Percentiles rank a stretch among this genome's conserved stretches.
phyloP scores from a whole-genome alignment of 2,797 vertebrate genomes.

The Alfaro cultratus region DNA sequence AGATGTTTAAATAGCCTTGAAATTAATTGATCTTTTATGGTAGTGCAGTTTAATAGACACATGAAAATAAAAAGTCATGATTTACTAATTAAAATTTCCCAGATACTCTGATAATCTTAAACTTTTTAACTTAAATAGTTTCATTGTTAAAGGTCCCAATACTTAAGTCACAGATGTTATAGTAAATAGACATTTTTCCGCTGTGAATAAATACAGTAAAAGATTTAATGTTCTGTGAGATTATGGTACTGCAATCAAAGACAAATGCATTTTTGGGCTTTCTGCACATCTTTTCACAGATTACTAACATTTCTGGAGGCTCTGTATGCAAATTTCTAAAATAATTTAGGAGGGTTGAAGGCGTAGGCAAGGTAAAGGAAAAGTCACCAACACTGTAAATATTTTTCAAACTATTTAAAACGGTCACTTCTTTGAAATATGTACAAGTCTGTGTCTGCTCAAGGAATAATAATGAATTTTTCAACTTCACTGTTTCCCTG shows the following conservation, averaged over 20 bases:
- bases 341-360: background rate
- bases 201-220: background rate
- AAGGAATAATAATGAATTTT: slow-evolving; percentile 12
- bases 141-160: background rate
- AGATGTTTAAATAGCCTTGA: background rate
- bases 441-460: background rate
- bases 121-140: background rate
- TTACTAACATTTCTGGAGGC: background rate
- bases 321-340: background rate
- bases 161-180: background rate
- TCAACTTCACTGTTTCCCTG: background rate
- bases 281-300: background rate
- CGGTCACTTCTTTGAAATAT: background rate
- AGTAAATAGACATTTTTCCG: background rate
- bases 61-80: background rate
- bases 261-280: background rate
- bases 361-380: background rate
- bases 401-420: background rate
- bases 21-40: background rate
- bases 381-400: background rate
- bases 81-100: background rate
- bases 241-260: background rate
- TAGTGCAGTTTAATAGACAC: background rate
- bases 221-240: background rate
- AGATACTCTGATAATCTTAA: background rate